These are phyloP conservation scores for Idaea straminata DNA, from an alignment of 2,888 invertebrate genomes.

Conservation along the genomic window DNA sequence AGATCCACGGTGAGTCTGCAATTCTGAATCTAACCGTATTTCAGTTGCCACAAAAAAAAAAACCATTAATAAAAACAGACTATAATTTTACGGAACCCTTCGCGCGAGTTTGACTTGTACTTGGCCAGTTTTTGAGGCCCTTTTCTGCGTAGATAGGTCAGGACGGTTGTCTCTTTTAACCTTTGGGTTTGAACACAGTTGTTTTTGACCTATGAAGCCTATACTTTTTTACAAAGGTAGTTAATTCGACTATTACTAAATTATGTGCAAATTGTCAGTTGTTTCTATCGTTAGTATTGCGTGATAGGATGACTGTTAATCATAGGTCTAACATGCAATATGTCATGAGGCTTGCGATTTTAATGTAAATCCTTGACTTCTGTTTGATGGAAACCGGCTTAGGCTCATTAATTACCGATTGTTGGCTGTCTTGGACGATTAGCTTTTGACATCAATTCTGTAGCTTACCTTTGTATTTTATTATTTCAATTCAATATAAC, in stretches of 20 bases:
- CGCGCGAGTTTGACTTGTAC: no score
- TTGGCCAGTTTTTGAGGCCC: no score
- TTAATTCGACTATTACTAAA: neutral
- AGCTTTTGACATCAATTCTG: neutral
- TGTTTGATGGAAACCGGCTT: slow-evolving; percentile 24
- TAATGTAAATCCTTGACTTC: slow-evolving; percentile 39
- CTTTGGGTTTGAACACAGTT: no score
- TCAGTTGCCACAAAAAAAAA: no score
- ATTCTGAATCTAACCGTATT: no score
- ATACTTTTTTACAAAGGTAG: neutral
- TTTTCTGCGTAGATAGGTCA: no score
- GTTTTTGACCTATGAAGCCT: no score
- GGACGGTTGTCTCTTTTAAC: no score
- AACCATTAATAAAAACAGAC: no score
- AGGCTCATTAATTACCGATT: neutral
- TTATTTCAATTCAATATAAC: no score
- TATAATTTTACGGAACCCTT: no score
- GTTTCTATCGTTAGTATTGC: slow-evolving; percentile 14
- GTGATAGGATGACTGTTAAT: slow-evolving; percentile 20
- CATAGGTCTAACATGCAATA: slow-evolving; percentile 32
- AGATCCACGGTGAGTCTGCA: no score
- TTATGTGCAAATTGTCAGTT: neutral
- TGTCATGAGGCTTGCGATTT: slow-evolving; percentile 23
- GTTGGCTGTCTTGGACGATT: neutral
- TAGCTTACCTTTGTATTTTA: neutral